These are phyloP conservation scores for Pandemis cinnamomeana DNA, from an alignment of 2,888 invertebrate genomes.

Conservation along the genomic window DNA sequence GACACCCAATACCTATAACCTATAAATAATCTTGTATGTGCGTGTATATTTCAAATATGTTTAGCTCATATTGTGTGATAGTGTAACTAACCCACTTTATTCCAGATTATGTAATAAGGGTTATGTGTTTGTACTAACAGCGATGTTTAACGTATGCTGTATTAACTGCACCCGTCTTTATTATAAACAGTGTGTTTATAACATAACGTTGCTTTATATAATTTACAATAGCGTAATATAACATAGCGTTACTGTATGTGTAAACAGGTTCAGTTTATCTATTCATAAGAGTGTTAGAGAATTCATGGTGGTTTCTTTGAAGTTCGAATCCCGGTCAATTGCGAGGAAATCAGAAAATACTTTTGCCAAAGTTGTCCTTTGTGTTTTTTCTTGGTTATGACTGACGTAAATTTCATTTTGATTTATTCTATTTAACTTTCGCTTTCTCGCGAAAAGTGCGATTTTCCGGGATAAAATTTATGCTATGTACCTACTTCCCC, in stretches of 20 bases:
- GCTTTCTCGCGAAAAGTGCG: no score
- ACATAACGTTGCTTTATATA: not conserved
- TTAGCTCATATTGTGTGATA: constrained; percentile 14
- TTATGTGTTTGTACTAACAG: constrained; percentile 33
- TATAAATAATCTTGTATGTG: no score
- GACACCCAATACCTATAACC: no score
- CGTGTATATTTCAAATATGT: not conserved
- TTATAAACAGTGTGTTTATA: constrained; percentile 17
- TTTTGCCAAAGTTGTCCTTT: no score
- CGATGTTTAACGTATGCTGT: constrained; percentile 20
- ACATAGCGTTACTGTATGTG: not conserved
- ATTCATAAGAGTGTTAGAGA: not conserved
- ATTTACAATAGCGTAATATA: not conserved
- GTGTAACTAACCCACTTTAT: constrained; percentile 20
- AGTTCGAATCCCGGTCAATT: not conserved
- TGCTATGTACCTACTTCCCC: no score
- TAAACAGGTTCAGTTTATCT: not conserved
- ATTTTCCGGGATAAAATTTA: no score
- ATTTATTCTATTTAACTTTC: no score
- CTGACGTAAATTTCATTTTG: no score
- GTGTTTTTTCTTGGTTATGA: no score
- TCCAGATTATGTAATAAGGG: not conserved
- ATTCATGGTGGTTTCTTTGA: not conserved
- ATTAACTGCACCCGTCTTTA: constrained; percentile 24
- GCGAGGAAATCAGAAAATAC: no score